Base-by-base conservation (phyloP, 2,797 vertebrate genomes). In the Podarcis siculus region DNA sequence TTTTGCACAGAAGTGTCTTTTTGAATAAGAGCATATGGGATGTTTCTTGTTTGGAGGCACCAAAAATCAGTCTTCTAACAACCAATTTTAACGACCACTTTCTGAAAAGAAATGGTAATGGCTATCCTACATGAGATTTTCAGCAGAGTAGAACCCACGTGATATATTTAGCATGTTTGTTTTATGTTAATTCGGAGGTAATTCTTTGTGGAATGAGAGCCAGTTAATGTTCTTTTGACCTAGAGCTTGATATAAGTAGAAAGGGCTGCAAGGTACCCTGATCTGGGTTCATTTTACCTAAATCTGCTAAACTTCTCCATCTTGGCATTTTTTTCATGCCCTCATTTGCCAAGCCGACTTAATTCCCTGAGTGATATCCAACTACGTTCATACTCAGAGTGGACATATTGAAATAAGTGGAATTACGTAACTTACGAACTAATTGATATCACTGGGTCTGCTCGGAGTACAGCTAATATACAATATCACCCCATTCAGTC, bases 121-220 rank as follows among this genome's bases (percentile, higher is more conserved):
- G 12, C 17, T 9, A 32, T 19, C 13, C 42, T 61, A 39, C 49
- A 30, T 4, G 49, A 85, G 35, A 45, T 6, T 35, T 42, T 45
- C 42, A 55, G 79, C 73, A 37, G 27, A 85, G 9, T 76, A 87
- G 69, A 87, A 81, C 61, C 32, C 19, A 23, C 4, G 9, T 71
- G 42, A 23, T 86, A 39, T 21, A 37, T 25, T 10, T 84, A 17
- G 77, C 15, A 10, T 75, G 15, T 2, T 64, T 79, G 23, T 5
- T 35, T 42, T 73, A 21, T 49, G 0, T 0, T 55, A 64, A 8
- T 75, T 37, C 12, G 23, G 17, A 69, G 72, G 2, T 0, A 0
- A 0, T 76, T 89, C 15, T 81, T 83, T 85, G 58, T n/a, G 15
- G 3, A 73, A 15, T 12, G 25, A 30, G 42, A 17, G 86, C 37